A percentile compares a stretch with the other conserved stretches of the same genome.
Evolutionary conservation across 1,140 invertebrate genomes (phyloP).

Genomic region (Neoseiulus cucumeris): DNA sequence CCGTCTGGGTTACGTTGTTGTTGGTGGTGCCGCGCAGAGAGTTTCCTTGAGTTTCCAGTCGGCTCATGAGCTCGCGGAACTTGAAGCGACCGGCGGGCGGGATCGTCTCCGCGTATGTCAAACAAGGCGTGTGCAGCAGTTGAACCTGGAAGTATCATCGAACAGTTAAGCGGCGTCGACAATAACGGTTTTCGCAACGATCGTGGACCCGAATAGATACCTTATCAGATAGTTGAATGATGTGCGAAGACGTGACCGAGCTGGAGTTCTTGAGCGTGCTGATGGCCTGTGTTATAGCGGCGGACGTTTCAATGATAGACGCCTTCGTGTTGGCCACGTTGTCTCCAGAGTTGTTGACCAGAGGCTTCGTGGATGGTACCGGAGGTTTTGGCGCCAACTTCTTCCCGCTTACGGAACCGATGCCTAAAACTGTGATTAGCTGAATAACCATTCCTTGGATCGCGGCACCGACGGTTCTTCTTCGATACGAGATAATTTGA

Average conservation of each 20-base stretch:
- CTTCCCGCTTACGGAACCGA: constrained; percentile 8
- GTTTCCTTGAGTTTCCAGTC: constrained; percentile 55
- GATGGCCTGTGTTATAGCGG: constrained; percentile 21
- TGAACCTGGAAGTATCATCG: constrained; percentile 32
- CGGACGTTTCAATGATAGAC: constrained; percentile 19
- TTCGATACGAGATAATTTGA: too few relatives aligned
- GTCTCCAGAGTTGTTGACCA: not conserved
- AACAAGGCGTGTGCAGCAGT: constrained; percentile 50
- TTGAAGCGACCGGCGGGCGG: constrained; percentile 70
- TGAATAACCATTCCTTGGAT: too few relatives aligned
- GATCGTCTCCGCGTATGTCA: constrained; percentile 45
- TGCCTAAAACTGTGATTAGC: not conserved
- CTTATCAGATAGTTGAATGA: constrained; percentile 60
- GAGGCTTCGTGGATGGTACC: not conserved
- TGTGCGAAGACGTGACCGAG: constrained; percentile 28
- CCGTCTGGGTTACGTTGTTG: constrained; percentile 32
- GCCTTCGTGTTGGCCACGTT: constrained; percentile 11
- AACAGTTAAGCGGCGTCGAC: not conserved
- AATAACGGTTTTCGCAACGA: not conserved
- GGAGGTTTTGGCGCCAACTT: constrained; percentile 6
- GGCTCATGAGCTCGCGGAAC: constrained; percentile 57
- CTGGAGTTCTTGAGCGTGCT: constrained; percentile 15
- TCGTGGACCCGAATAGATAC: not conserved
- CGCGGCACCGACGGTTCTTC: too few relatives aligned
- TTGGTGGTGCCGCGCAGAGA: constrained; percentile 41